A percentile compares a stretch with the other conserved stretches of the same genome.
phyloP scores from a whole-genome alignment of 2,797 vertebrate species.

The Leucoraja ocellata region DNA sequence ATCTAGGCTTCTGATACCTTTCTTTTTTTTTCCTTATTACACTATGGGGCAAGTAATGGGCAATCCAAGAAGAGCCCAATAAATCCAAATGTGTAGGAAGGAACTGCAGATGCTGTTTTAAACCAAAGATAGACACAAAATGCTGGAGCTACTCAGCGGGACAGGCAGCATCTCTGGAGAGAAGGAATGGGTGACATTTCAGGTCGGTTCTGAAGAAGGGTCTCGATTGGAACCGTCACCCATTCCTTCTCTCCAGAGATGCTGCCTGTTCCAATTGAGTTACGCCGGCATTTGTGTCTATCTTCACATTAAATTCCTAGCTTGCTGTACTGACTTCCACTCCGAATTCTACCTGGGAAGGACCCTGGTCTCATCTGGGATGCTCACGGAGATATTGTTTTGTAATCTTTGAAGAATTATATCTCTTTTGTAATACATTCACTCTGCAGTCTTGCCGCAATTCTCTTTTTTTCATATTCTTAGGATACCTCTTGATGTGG shows the following conservation, averaged over 20 bases:
- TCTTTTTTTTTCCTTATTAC: neutral
- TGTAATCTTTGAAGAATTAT: neutral
- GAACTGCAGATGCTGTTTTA: too few species aligned
- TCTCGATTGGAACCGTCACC: too few species aligned
- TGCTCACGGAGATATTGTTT: neutral
- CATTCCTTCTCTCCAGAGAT: too few species aligned
- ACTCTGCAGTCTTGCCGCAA: neutral
- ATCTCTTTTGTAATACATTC: too few species aligned
- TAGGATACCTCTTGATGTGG: neutral
- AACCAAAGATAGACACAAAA: too few species aligned
- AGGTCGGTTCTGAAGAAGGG: too few species aligned
- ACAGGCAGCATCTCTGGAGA: too few species aligned
- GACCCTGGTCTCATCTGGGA: neutral
- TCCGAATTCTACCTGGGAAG: neutral
- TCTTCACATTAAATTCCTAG: neutral
- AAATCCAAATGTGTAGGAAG: neutral
- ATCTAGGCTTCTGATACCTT: neutral
- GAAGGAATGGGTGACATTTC: too few species aligned
- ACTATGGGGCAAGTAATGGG: neutral
- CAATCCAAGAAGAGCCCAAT: neutral
- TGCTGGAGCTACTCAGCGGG: too few species aligned
- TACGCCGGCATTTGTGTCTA: too few species aligned
- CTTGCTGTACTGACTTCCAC: neutral
- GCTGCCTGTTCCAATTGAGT: too few species aligned
- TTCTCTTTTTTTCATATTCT: neutral